A percentile compares a stretch with the other conserved stretches of the same genome.
phyloP scores from a whole-genome alignment of 2,888 invertebrate genomes.

The Caenorhabditis virilis region DNA sequence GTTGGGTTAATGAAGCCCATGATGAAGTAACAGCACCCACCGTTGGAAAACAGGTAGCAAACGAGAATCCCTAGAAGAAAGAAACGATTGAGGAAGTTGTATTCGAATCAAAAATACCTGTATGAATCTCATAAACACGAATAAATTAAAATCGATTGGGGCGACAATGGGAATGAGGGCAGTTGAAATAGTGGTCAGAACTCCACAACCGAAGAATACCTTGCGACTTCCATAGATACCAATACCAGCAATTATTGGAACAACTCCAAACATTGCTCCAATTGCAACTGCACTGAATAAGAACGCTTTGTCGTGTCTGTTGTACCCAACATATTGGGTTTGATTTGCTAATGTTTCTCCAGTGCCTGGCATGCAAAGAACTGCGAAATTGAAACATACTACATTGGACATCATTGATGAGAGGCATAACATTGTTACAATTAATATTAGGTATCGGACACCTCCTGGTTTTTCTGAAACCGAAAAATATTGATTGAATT shows the following conservation, averaged over 20 bases:
- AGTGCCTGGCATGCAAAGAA: constrained; percentile 56
- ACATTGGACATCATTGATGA: constrained; percentile 65
- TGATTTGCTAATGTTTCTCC: constrained; percentile 33
- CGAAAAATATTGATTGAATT: too few relatives aligned
- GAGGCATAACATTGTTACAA: constrained; percentile 59
- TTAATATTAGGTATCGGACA: constrained; percentile 52
- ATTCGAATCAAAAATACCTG: constrained; percentile 42
- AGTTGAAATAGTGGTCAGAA: constrained; percentile 43
- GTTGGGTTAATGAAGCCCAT: constrained; percentile 46
- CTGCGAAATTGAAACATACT: constrained; percentile 66
- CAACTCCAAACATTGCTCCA: constrained; percentile 62
- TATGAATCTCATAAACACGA: constrained; percentile 43
- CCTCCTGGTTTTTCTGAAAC: constrained; percentile 19
- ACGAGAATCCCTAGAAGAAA: constrained; percentile 39
- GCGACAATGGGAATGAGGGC: constrained; percentile 43
- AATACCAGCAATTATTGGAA: constrained; percentile 57
- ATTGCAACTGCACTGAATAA: constrained; percentile 64
- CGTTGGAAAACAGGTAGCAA: constrained; percentile 43
- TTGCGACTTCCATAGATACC: constrained; percentile 54
- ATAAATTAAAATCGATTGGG: constrained; percentile 25
- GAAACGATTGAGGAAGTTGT: neutral
- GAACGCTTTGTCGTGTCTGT: constrained; percentile 51
- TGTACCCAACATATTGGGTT: constrained; percentile 55
- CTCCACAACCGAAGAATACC: constrained; percentile 49
- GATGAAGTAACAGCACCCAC: constrained; percentile 47